Evolutionary conservation across 2,888 invertebrate species (phyloP).

Genomic region (Tenthredo distinguenda): DNA sequence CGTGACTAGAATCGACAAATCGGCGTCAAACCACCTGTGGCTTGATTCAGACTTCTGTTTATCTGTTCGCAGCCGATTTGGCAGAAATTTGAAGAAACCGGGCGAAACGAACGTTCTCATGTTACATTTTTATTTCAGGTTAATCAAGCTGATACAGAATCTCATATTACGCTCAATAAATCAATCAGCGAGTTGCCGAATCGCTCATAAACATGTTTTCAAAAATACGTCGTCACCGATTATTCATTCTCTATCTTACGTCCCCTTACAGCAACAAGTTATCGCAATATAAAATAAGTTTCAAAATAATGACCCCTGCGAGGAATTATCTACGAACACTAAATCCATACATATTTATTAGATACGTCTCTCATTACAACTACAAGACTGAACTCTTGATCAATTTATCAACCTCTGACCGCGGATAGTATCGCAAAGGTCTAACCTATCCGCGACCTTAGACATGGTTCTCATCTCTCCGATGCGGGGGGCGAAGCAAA

Average conservation of each 20-base stretch:
- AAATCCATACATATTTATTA: not conserved
- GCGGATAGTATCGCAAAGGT: not conserved
- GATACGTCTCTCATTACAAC: not conserved
- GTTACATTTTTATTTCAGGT: not conserved
- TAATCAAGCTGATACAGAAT: not conserved
- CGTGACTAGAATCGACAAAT: not conserved
- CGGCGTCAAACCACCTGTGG: not conserved
- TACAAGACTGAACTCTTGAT: not conserved
- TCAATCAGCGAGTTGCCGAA: not conserved
- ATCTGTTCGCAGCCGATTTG: not conserved
- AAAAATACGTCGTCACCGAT: not conserved
- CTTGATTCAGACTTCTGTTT: not conserved
- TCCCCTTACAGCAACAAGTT: conserved; percentile 19
- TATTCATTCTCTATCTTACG: not conserved
- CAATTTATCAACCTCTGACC: conserved; percentile 36
- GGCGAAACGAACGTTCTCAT: not conserved
- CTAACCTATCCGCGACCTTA: conserved; percentile 1
- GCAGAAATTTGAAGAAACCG: not conserved
- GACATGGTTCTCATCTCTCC: not conserved
- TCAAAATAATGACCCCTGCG: conserved; percentile 51
- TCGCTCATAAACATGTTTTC: not conserved
- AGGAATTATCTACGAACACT: conserved; percentile 45
- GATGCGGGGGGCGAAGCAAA: not conserved
- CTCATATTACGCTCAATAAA: not conserved
- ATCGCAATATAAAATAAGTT: not conserved